Percentiles rank a stretch among this genome's conserved stretches.
Conservation (phyloP, 1,140 invertebrate genomes). For the Magallana gigas region DNA sequence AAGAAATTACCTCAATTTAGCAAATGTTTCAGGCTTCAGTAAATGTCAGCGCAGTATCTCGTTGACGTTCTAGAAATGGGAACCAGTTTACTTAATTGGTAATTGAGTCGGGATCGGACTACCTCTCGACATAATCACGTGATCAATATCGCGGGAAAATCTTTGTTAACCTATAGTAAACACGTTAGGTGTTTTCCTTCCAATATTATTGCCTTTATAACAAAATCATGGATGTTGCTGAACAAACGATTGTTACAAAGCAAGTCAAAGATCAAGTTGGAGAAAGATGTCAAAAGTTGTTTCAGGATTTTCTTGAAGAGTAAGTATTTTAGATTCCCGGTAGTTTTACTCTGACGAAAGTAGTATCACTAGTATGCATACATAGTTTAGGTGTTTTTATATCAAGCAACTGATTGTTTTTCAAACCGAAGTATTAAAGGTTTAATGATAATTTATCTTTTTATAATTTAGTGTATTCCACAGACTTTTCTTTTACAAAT, state of each 20-base stretch:
- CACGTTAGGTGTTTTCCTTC: slow-evolving; percentile 51
- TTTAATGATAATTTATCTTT: too few relatives aligned
- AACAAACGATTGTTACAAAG: slow-evolving; percentile 76
- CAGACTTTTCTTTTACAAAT: too few relatives aligned
- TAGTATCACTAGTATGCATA: too few relatives aligned
- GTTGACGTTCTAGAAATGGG: background rate
- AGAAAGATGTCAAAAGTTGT: slow-evolving; percentile 94
- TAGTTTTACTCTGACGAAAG: too few relatives aligned
- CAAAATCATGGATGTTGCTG: slow-evolving; percentile 80
- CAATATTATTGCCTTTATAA: background rate
- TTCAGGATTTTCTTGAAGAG: slow-evolving; percentile 97
- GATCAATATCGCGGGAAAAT: slow-evolving; percentile 56
- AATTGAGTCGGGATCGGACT: background rate
- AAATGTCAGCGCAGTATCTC: too few relatives aligned
- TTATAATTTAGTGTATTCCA: too few relatives aligned
- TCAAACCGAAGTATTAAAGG: too few relatives aligned
- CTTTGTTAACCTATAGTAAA: slow-evolving; percentile 2
- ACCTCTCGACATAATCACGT: slow-evolving; percentile 39
- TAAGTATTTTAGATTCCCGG: slow-evolving; percentile 81
- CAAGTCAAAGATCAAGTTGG: slow-evolving; percentile 93
- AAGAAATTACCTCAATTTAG: too few relatives aligned
- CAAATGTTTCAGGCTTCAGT: too few relatives aligned
- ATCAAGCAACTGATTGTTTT: too few relatives aligned
- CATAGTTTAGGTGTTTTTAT: too few relatives aligned
- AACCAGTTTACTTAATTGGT: background rate